Evolutionary conservation across 2,797 vertebrate genomes (phyloP), one percentile per base, ranked within the genome.

Genomic region (Siniperca obscura): DNA sequence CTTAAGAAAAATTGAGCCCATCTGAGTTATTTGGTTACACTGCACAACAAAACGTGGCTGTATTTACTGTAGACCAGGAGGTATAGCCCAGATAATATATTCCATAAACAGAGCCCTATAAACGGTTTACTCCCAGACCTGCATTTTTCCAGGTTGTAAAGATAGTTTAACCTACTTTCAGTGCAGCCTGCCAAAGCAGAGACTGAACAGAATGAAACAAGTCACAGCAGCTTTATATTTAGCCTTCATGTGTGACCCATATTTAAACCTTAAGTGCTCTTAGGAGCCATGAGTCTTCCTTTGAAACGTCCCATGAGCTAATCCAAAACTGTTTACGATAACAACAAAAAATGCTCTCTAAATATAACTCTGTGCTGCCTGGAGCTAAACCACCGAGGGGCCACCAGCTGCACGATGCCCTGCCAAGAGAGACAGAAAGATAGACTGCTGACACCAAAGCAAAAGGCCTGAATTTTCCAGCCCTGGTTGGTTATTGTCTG

Each of bases 401-500:
- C 80, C 84, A 82, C 70, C 83, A 87, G 88, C 89, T 89, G 87
- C 82, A 84, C 0, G 19, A 38, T 46, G 52, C 55, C 30, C 69
- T 86, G 89, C 88, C 86, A 88, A 90, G 82, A 89, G 88, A 75
- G 81, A 88, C 74, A 88, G 82, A 87, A 84, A 85, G 86, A 88
- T 60, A 90, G 90, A 94, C 82, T 94, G 94, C 94, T 95, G 93
- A 95, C 94, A 93, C 72, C 44, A 75, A 87, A 85, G 88, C 83
- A 89, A 90, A 90, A 75, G 64, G 88, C 87, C 78, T 87, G 85
- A 89, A 93, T 91, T 92, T 93, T 94, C 90, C 89, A 88, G 91
- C 72, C 86, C 74, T 71, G 80, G 87, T 86, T 40, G 9, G 86
- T 92, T 89, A 92, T 94, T 95, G 92, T 94, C 75, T 88, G 89